phyloP scores from a whole-genome alignment of 2,888 invertebrate species.

The Agapetus fuscipes region DNA sequence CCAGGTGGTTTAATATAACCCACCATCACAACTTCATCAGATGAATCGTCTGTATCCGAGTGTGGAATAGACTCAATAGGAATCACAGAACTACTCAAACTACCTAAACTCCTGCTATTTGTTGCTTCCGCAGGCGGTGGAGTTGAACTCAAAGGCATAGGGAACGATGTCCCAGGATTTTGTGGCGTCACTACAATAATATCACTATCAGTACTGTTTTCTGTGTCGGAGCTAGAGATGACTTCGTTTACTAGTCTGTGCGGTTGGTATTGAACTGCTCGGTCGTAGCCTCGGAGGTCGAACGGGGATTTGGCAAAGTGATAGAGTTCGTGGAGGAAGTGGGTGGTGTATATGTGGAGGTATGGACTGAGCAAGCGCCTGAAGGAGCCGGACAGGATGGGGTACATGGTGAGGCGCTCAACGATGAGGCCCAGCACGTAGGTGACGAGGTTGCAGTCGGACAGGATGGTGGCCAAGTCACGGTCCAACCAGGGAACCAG shows the following conservation, averaged over 20 bases:
- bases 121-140: neutral
- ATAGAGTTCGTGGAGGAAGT: slow-evolving; percentile 84
- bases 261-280: slow-evolving; percentile 56
- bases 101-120: slow-evolving; percentile 21
- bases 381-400: slow-evolving; percentile 62
- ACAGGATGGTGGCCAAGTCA: slow-evolving; percentile 60
- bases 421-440: slow-evolving; percentile 58
- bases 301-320: slow-evolving; percentile 80
- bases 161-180: slow-evolving; percentile 2
- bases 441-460: slow-evolving; percentile 53
- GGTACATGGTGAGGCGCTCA: slow-evolving; percentile 55
- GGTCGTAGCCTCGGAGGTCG: slow-evolving; percentile 76
- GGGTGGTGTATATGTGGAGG: slow-evolving; percentile 63
- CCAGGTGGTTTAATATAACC: slow-evolving; percentile 57
- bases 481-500: slow-evolving; percentile 82
- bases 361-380: slow-evolving; percentile 57
- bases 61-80: slow-evolving; percentile 42
- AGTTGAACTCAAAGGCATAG: neutral
- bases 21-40: slow-evolving; percentile 51
- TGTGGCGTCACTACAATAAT: slow-evolving; percentile 31
- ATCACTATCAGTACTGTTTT: slow-evolving; percentile 32
- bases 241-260: slow-evolving; percentile 47
- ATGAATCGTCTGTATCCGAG: slow-evolving; percentile 41
- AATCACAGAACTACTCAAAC: slow-evolving; percentile 27
- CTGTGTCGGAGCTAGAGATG: slow-evolving; percentile 34